A percentile compares a stretch with the other conserved stretches of the same genome.
Evolutionary conservation across 2,888 invertebrate species (phyloP).

Genomic region (Mimachlamys varia): DNA sequence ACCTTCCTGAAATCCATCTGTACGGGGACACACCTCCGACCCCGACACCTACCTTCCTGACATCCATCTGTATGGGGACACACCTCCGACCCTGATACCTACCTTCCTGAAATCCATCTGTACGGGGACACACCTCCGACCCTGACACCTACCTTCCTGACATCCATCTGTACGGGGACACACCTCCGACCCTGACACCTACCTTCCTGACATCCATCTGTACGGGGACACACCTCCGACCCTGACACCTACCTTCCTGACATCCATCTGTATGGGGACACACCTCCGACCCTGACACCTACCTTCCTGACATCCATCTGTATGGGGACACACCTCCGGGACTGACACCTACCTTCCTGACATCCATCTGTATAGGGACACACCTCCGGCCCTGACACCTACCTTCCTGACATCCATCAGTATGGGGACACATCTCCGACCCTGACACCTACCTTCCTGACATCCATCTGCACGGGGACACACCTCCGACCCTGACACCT

Average conservation of each 20-base stretch:
- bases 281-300: conserved; percentile 7
- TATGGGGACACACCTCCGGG: conserved; percentile 49
- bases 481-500: conserved; percentile 7
- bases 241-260: conserved; percentile 73
- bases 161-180: conserved; percentile 79
- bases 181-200: conserved; percentile 7
- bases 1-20: conserved; percentile 80
- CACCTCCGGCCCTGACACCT: too few species aligned
- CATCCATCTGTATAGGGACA: conserved; percentile 79
- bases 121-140: conserved; percentile 49
- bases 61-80: conserved; percentile 79
- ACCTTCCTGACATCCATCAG: conserved; percentile 80
- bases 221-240: conserved; percentile 49
- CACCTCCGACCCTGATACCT: conserved; percentile 4
- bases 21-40: too few species aligned
- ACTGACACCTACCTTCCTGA: conserved; percentile 74
- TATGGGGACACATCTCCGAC: conserved; percentile 49
- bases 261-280: conserved; percentile 79
- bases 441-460: conserved; percentile 73
- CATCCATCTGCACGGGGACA: conserved; percentile 79
- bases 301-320: conserved; percentile 80
- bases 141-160: conserved; percentile 73
- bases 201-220: conserved; percentile 80
- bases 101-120: conserved; percentile 80
- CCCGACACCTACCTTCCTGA: conserved; percentile 76